A percentile compares a stretch with the other conserved stretches of the same genome.
phyloP scores from a whole-genome alignment of 92 coral and sea anemone genomes.

The Parazoanthus darwini region DNA sequence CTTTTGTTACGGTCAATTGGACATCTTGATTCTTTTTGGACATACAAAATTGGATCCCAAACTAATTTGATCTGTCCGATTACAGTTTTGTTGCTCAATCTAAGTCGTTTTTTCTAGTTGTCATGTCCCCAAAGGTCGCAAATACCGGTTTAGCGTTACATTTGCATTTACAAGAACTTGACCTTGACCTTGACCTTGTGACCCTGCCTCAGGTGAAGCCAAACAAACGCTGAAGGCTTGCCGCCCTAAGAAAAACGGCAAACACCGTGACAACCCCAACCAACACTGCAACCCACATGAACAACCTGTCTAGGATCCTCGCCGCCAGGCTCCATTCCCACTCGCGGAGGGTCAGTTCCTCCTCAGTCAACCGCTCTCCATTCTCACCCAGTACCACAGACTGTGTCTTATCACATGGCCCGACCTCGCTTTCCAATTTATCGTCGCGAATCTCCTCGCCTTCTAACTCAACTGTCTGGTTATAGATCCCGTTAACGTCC shows the following conservation, averaged over 20 bases:
- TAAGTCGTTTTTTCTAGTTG: no score
- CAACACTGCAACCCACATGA: constrained; percentile 65
- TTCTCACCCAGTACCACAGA: constrained; percentile 68
- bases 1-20: no score
- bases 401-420: constrained; percentile 12
- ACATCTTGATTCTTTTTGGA: no score
- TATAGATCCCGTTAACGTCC: constrained; percentile 17
- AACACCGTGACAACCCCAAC: constrained; percentile 64
- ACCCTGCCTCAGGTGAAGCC: neutral
- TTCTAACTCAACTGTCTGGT: constrained; percentile 20
- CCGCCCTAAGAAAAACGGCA: constrained; percentile 65
- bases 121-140: no score
- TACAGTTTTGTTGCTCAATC: no score
- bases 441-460: neutral
- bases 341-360: constrained; percentile 68
- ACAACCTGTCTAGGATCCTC: constrained; percentile 70
- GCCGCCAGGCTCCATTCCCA: constrained; percentile 89
- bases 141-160: no score
- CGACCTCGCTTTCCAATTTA: constrained; percentile 7
- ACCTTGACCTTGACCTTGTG: neutral
- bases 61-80: no score
- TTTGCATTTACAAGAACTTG: neutral
- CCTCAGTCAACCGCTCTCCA: constrained; percentile 67
- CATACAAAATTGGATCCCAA: no score
- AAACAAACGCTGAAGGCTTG: constrained; percentile 52